Percentiles rank a stretch among this genome's conserved stretches.
Evolutionary conservation across 2,888 invertebrate genomes (phyloP).

Genomic region (Ethmia dodecea): DNA sequence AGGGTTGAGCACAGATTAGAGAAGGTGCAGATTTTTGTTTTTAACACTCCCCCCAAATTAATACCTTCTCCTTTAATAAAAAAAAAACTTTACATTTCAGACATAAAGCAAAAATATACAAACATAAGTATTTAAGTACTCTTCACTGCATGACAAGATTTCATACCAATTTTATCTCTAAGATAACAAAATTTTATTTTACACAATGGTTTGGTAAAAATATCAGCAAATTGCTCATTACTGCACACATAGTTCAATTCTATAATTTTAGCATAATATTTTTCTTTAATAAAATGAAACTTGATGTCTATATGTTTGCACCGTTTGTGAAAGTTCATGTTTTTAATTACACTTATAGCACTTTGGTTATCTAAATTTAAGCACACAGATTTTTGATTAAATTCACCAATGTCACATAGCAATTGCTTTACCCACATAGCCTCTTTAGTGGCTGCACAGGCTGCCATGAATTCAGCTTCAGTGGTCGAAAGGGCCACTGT

Average conservation of each 20-base stretch:
- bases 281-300: not conserved
- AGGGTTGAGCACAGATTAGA: too few relatives aligned
- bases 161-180: not conserved
- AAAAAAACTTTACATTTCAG: too few relatives aligned
- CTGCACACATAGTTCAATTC: not conserved
- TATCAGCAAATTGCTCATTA: not conserved
- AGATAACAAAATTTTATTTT: not conserved
- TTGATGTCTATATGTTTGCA: slow-evolving; percentile 2
- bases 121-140: too few relatives aligned
- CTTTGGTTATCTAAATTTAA: slow-evolving; percentile 2
- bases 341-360: not conserved
- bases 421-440: not conserved
- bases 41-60: too few relatives aligned
- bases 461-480: slow-evolving; percentile 9
- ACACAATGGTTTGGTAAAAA: not conserved
- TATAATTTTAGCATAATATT: not conserved
- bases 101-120: too few relatives aligned
- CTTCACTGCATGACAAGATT: too few relatives aligned
- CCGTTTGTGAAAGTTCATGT: not conserved
- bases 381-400: too few relatives aligned
- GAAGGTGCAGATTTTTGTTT: too few relatives aligned
- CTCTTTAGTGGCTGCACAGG: slow-evolving; percentile 3
- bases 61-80: too few relatives aligned
- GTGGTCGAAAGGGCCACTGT: slow-evolving; percentile 4
- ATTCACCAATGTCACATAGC: not conserved